phyloP scores from a whole-genome alignment of 2,113 vertebrate species.

The Heteronetta atricapilla region DNA sequence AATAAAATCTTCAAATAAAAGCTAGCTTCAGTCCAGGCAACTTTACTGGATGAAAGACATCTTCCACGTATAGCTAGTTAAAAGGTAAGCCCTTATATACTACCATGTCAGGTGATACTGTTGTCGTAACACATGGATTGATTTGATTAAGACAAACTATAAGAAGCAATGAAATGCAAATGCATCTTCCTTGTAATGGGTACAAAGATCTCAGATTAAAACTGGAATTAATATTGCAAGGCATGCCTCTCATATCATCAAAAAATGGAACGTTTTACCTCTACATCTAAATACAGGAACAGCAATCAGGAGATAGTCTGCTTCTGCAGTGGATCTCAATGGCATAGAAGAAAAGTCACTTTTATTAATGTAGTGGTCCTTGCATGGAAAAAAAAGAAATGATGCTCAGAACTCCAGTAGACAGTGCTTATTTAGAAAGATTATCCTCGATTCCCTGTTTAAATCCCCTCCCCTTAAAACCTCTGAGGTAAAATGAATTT shows the following conservation, averaged over 20 bases:
- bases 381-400: neutral
- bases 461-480: neutral
- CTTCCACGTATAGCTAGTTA: neutral
- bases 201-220: neutral
- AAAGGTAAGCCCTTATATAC: neutral
- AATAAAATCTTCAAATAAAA: neutral
- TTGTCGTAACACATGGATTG: neutral
- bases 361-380: conserved; percentile 34
- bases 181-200: neutral
- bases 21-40: neutral
- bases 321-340: neutral
- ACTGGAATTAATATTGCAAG: conserved; percentile 15
- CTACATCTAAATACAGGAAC: conserved; percentile 4
- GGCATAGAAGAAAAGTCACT: conserved; percentile 21
- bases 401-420: conserved; percentile 37
- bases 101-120: neutral
- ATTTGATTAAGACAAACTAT: neutral
- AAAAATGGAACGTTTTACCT: neutral
- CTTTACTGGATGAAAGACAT: neutral
- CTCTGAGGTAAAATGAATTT: conserved; percentile 43
- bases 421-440: conserved; percentile 48
- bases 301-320: conserved; percentile 14
- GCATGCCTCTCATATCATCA: neutral
- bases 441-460: neutral
- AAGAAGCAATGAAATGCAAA: neutral